phyloP scores from a whole-genome alignment of 2,888 invertebrate species.

The Orthonychiurus folsomi region DNA sequence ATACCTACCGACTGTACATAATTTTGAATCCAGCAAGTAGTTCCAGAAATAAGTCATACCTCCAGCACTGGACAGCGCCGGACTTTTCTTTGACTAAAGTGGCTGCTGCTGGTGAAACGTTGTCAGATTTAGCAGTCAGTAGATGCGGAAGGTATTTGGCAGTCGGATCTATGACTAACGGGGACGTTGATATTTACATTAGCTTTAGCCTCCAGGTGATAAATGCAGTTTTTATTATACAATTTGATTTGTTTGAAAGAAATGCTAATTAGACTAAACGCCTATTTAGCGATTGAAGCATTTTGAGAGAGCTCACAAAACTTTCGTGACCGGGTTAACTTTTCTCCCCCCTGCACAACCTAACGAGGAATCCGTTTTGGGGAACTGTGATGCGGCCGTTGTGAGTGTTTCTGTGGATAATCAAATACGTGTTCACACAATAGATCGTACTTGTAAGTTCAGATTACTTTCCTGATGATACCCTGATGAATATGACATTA shows the following conservation, averaged over 20 bases:
- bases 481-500: slow-evolving; percentile 12
- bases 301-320: slow-evolving; percentile 77
- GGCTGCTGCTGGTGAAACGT: slow-evolving; percentile 59
- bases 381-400: slow-evolving; percentile 66
- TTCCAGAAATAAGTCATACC: slow-evolving; percentile 37
- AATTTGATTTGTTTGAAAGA: not conserved
- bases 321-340: slow-evolving; percentile 93
- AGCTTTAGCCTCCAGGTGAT: slow-evolving; percentile 74
- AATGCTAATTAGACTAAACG: slow-evolving; percentile 1
- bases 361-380: slow-evolving; percentile 40
- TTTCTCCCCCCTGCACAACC: slow-evolving; percentile 62
- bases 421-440: slow-evolving; percentile 76
- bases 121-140: slow-evolving; percentile 75
- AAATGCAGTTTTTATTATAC: slow-evolving; percentile 1
- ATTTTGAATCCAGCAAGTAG: slow-evolving; percentile 43
- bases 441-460: slow-evolving; percentile 67
- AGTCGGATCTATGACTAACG: slow-evolving; percentile 86
- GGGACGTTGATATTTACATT: slow-evolving; percentile 79
- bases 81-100: slow-evolving; percentile 52
- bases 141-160: slow-evolving; percentile 88
- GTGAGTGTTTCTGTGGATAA: slow-evolving; percentile 94
- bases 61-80: slow-evolving; percentile 44
- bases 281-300: slow-evolving; percentile 65
- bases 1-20: slow-evolving; percentile 60
- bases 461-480: slow-evolving; percentile 10